Percentiles rank a stretch among this genome's conserved stretches.
These are phyloP conservation scores for Mungos mungo DNA, from an alignment of 2,113 vertebrate genomes.

Conservation along the genomic window DNA sequence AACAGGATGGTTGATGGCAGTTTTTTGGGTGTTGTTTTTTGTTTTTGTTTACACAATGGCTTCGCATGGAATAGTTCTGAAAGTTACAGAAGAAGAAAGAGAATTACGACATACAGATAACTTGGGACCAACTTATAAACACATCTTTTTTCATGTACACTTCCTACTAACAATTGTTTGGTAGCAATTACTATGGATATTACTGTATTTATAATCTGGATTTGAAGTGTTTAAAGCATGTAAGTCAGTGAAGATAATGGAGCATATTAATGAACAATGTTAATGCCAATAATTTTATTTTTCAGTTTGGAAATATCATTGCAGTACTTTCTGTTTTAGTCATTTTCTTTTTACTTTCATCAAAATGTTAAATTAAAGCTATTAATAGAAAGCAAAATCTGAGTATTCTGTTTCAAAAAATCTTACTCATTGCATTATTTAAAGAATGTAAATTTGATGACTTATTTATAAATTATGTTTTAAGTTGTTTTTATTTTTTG, in stretches of 20 bases:
- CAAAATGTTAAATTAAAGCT: constrained; percentile 11
- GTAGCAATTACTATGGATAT: background rate
- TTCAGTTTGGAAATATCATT: background rate
- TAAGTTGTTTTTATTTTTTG: background rate
- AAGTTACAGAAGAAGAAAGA: background rate
- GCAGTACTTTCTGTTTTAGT: background rate
- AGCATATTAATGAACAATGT: background rate
- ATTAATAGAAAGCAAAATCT: background rate
- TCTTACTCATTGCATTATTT: background rate
- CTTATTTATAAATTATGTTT: background rate
- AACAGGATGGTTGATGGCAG: background rate
- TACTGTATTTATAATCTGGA: background rate
- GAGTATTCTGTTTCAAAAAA: background rate
- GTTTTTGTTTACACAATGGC: background rate
- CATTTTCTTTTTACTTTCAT: background rate
- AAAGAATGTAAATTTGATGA: background rate
- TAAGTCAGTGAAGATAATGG: background rate
- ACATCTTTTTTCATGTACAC: background rate
- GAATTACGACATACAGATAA: background rate
- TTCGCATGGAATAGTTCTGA: background rate
- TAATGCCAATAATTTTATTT: background rate
- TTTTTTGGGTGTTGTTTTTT: background rate
- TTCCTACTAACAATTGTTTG: background rate
- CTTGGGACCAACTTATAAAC: background rate
- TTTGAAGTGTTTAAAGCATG: background rate